Evolutionary conservation across 2,888 invertebrate genomes (phyloP).

Genomic region (Ryuthela nishihirai): DNA sequence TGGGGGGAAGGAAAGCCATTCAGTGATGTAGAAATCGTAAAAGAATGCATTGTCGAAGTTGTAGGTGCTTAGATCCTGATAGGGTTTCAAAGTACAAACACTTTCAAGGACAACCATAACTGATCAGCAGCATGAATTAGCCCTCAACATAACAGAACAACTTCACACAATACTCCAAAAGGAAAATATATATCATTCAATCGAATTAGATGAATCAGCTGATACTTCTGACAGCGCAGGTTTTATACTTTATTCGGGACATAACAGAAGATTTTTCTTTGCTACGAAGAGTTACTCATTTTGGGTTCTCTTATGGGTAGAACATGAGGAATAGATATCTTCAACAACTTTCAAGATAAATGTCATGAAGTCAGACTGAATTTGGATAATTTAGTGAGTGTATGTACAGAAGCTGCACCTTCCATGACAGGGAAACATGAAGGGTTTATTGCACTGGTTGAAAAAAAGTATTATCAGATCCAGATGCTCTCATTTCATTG

Average conservation of each 20-base stretch:
- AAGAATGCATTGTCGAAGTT: constrained; percentile 7
- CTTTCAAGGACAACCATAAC: constrained; percentile 8
- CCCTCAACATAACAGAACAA: not conserved
- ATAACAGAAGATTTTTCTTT: constrained; percentile 5
- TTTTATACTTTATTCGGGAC: constrained; percentile 3
- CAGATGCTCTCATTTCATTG: not conserved
- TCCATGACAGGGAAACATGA: not conserved
- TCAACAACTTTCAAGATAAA: constrained; percentile 1
- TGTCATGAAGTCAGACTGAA: not conserved
- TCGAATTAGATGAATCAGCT: constrained; percentile 4
- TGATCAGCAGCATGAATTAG: constrained; percentile 4
- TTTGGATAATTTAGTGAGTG: constrained; percentile 8
- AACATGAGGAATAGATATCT: not conserved
- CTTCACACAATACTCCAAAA: not conserved
- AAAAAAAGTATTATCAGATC: constrained; percentile 1
- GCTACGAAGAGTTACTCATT: constrained; percentile 4
- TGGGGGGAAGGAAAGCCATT: constrained; percentile 4
- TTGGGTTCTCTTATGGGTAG: too few relatives aligned
- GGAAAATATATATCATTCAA: constrained; percentile 6
- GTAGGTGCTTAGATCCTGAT: not conserved
- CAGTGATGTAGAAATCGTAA: constrained; percentile 7
- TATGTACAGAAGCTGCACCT: not conserved
- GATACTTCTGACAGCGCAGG: too few relatives aligned
- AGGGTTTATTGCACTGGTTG: not conserved
- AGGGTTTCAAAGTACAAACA: not conserved